Base-by-base conservation (phyloP, 2,888 invertebrate species). In the Frankliniella fusca region DNA sequence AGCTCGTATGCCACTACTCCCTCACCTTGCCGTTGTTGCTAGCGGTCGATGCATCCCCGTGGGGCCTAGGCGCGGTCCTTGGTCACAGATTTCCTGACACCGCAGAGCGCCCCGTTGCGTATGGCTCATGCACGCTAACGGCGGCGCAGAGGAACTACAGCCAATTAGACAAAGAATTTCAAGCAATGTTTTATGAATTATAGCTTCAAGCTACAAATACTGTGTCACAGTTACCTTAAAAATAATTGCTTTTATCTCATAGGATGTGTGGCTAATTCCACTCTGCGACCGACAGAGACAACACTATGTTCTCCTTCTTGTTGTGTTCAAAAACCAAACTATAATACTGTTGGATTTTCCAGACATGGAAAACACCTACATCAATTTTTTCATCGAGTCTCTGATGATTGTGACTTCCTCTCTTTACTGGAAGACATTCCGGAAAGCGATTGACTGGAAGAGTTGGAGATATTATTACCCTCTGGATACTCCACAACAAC, bases 111-210 rank as follows among this genome's bases (percentile, higher is more conserved):
- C 84, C 87, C 8, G 86, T 87, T 23, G 85, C 85, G 9, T 87
- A 85, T 84, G 87, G 86, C 3, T 87, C 86, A 48, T 83, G 82
- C 85, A 86, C 82, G 83, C 85, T 84, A 83, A 85, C 80, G 83
- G 85, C 65, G 61, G 84, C 84, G 5, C 84, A 87, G 50, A 84
- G 81, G 79, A 85, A 85, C 49, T 86, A 87, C 84, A 87, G 85
- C 1, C 86, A 86, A 80, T 81, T 86, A n/a, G 85, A 87, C 76
- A 83, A 85, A 11, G 86, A 87, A 85, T 87, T 87, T 5, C 84
- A 88, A 12, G 86, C 86, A 20, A 85, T 88, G 8, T 84, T 88
- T n/a, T 88, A 18, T 20, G 65, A n/a, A n/a, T n/a, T n/a, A n/a
- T n/a, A n/a, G n/a, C n/a, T n/a, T n/a, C n/a, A n/a, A n/a, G n/a